Evolutionary conservation across 2,113 vertebrate genomes (phyloP), one percentile per base, ranked within the genome.

Genomic region (Oncorhynchus mykiss): DNA sequence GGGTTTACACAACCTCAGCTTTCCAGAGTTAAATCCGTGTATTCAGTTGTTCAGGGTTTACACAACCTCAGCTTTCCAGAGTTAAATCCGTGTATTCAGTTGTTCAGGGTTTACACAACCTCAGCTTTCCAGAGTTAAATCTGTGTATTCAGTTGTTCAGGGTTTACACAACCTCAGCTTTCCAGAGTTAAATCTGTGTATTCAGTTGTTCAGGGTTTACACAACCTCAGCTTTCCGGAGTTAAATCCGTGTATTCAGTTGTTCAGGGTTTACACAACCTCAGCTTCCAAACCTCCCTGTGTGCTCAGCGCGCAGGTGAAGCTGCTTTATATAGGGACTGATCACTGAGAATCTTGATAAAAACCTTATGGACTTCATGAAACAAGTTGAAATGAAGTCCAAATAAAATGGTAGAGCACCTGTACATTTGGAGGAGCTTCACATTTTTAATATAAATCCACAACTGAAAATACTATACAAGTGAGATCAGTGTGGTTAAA

Each of bases 221-320:
- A 77, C n/a, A 81, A 78, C 75, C 24, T 34, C 62, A 77, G 65
- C 71, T 74, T 70, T 49, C 5, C 59, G 72, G 70, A 64, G 76
- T 74, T 80, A 77, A 87, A 85, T 82, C 79, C 74, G 67, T 65
- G 39, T 68, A 68, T 79, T 85, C 60, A 80, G 67, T 78, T 48
- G 85, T 81, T 85, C 67, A 80, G 73, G 31, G 80, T 79, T 82
- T 83, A 82, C 77, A 78, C n/a, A 81, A 78, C 75, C 79, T 78
- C 66, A 73, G 18, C 31, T n/a, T 72, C 59, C 70, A 84, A 86
- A 83, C 82, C 83, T 87, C 81, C 79, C 72, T 49, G 18, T 67
- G 4, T 77, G 70, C 31, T 57, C 54, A 54, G 8, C 62, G 48
- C 34, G 57, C 34, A 31, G 66, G 69, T 3, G 64, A 75, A 75